These are phyloP conservation scores for Mohoua ochrocephala DNA, from an alignment of 2,113 vertebrate species.

Conservation along the genomic window DNA sequence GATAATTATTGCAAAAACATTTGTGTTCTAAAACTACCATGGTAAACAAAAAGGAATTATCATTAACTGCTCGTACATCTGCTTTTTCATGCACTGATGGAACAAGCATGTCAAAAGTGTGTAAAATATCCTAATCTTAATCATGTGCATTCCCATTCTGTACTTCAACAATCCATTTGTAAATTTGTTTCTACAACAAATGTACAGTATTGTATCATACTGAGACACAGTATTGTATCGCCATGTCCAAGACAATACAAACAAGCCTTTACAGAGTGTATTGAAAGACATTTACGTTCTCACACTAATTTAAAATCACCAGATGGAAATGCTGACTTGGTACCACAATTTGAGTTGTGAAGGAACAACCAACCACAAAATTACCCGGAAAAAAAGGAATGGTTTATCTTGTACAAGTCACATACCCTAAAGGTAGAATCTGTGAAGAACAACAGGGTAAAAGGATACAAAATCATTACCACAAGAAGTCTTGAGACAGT, in stretches of 20 bases:
- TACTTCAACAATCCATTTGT: not conserved
- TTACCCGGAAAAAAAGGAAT: not conserved
- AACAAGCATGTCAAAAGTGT: not conserved
- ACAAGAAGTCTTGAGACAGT: not conserved
- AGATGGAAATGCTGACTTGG: not conserved
- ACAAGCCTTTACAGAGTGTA: not conserved
- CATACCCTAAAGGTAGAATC: not conserved
- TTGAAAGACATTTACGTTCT: not conserved
- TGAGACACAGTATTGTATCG: not conserved
- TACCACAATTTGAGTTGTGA: not conserved
- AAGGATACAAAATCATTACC: not conserved
- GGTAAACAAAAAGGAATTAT: not conserved
- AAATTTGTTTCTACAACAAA: not conserved
- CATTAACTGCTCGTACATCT: not conserved
- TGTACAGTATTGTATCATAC: no score
- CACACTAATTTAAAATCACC: not conserved
- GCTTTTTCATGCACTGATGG: not conserved
- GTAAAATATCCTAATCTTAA: not conserved
- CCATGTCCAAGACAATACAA: not conserved
- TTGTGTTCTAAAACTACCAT: not conserved
- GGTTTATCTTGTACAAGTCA: not conserved
- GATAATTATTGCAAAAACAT: not conserved
- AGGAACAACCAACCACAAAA: not conserved
- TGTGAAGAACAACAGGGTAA: not conserved
- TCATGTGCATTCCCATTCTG: not conserved